Conservation (phyloP, 2,888 invertebrate species). For the Lithodes maja region DNA sequence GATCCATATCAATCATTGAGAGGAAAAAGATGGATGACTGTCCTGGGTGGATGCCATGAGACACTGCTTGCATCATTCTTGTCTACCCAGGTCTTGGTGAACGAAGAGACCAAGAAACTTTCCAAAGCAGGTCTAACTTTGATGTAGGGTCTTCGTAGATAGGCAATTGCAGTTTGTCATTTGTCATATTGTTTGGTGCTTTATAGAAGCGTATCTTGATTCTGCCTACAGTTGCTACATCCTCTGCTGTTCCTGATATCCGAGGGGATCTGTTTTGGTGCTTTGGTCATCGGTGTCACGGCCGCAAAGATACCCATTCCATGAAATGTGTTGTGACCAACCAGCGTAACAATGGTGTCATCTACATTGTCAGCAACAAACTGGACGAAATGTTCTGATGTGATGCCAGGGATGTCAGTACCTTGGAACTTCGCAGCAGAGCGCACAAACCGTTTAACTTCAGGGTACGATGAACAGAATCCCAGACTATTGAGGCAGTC, state of each 20-base stretch:
- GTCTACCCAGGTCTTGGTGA: slow-evolving; percentile 15
- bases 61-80: background rate
- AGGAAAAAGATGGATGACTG: slow-evolving; percentile 2
- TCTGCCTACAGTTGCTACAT: no score
- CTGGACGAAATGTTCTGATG: background rate
- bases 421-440: background rate
- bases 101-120: slow-evolving; percentile 18
- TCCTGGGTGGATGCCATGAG: background rate
- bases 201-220: no score
- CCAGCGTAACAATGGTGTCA: slow-evolving; percentile 26
- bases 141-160: background rate
- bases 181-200: background rate
- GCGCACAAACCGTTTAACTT: slow-evolving; percentile 24
- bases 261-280: no score
- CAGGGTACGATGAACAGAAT: background rate
- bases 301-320: background rate
- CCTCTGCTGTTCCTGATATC: no score
- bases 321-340: slow-evolving; percentile 22
- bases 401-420: no score
- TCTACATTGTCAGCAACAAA: slow-evolving; percentile 31
- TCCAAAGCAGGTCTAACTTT: no score
- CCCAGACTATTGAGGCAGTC: no score
- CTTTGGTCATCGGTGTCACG: background rate
- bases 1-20: no score
- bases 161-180: slow-evolving; percentile 17